Base-by-base conservation (phyloP, 2,888 invertebrate species). In the Ypsolopha sequella region DNA sequence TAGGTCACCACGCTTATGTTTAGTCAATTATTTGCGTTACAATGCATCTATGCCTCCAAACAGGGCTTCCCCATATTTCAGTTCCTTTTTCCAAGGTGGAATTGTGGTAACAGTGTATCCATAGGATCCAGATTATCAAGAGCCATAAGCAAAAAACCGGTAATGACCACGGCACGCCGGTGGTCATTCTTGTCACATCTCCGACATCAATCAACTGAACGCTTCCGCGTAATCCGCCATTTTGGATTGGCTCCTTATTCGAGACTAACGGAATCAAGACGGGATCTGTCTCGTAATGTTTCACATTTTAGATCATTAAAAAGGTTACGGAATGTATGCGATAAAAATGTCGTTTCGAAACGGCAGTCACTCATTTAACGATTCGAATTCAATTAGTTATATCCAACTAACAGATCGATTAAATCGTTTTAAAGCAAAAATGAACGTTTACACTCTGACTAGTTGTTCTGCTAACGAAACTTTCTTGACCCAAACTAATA, bases 151-250 rank as follows among this genome's bases (percentile, higher is more conserved):
- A 24, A 24, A 38, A 41, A 41, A 54, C 55, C 54, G 53, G 55
- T 54, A 57, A 55, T 53, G 54, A 55, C 52, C 50, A 43, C 52
- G 48, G 51, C 50, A 33, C n/a, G n/a, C 41, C 53, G 54, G 51
- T 56, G 55, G 41, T 53, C 54, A 55, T 51, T 54, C 39, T 49
- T 52, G 50, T 52, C 55, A 51, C 49, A 14, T 35, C 50, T 49
- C 13, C 44, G 36, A 47, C 53, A 53, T 55, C 55, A 53, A 51
- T 55, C 53, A 53, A 36, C 41, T 41, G 36, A 38, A 52, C 51
- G 44, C 43, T 50, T 55, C 52, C 55, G 51, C 55, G 48, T 55
- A 48, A 49, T 34, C 11, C 34, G 41, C 10, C 36, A 45, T 39
- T 46, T 35, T 44, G 49, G 52, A 49, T 52, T 43, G 6, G 49